Percentiles rank a stretch among this genome's conserved stretches.
Conservation (phyloP, 2,113 vertebrate genomes). For the Myodes glareolus region DNA sequence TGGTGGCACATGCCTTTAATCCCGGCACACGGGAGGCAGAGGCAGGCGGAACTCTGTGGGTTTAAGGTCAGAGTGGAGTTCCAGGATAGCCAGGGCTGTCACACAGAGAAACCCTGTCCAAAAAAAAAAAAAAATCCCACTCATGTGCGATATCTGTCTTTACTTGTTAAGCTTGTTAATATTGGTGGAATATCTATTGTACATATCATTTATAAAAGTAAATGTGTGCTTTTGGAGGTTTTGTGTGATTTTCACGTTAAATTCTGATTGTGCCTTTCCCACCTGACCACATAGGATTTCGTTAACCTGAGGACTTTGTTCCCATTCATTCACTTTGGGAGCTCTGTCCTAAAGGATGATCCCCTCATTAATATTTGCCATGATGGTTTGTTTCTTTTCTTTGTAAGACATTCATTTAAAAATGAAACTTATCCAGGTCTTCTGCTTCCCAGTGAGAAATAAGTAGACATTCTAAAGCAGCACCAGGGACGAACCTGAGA, state of each 20-base stretch:
- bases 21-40: background rate
- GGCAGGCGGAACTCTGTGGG: background rate
- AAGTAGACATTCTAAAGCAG: slow-evolving; percentile 42
- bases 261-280: background rate
- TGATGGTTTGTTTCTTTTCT: background rate
- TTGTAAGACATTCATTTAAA: background rate
- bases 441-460: background rate
- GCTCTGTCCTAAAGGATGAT: background rate
- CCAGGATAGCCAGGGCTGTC: background rate
- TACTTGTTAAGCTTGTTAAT: background rate
- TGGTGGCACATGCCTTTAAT: background rate
- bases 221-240: slow-evolving; percentile 5
- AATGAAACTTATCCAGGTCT: background rate
- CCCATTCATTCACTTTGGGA: background rate
- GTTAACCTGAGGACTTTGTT: background rate
- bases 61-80: background rate
- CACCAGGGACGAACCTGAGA: background rate
- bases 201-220: background rate
- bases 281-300: background rate
- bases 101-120: background rate
- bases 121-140: background rate
- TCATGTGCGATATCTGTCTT: background rate
- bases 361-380: background rate
- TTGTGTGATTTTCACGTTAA: background rate
- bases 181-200: background rate